Evolutionary conservation across 1,140 invertebrate genomes (phyloP), one percentile per base, ranked within the genome.

Genomic region (Ostrea edulis): DNA sequence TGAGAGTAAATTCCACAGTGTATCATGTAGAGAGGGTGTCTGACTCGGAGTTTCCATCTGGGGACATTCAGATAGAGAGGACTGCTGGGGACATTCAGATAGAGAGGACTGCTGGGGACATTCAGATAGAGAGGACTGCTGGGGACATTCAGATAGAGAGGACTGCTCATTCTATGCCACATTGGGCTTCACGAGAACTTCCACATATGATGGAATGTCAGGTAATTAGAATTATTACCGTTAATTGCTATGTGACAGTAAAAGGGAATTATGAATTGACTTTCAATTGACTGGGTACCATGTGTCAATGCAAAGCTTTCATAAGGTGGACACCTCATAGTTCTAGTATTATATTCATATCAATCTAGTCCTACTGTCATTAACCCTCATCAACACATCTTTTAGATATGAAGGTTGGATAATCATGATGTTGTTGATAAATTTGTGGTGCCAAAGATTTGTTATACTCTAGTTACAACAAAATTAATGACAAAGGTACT

Each of bases 11-110:
- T 91, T 83, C 92, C 77, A 91, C 91, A 90, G 86, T 92, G 65
- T 93, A 93, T 89, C 90, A 91, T 53, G 91, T 93, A 82, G 92
- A 93, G 86, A 91, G 92, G 55, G 90, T 91, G 17, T 22, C 83
- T 2, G 83, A 85, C 53, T 44, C 55, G 12, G 83, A 9, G 25
- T 25, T 77, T 87, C 55, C 52, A 84, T 83, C 58, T 52, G 54
- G 84, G 82, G 71, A 35, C 84, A 20, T 55, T n/a, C n/a, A n/a
- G n/a, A n/a, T n/a, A n/a, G n/a, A n/a, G n/a, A n/a, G n/a, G n/a
- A n/a, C n/a, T n/a, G n/a, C n/a, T n/a, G n/a, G n/a, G n/a, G n/a
- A n/a, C n/a, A n/a, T n/a, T 55, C 84, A 81, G 29, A 87, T 44
- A 17, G 54, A 54, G 58, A 53, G 14, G 8, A 29, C 68, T 25